phyloP scores from a whole-genome alignment of 64 coral and sea anemone genomes.

The Hydrozoanthus tunicans region DNA sequence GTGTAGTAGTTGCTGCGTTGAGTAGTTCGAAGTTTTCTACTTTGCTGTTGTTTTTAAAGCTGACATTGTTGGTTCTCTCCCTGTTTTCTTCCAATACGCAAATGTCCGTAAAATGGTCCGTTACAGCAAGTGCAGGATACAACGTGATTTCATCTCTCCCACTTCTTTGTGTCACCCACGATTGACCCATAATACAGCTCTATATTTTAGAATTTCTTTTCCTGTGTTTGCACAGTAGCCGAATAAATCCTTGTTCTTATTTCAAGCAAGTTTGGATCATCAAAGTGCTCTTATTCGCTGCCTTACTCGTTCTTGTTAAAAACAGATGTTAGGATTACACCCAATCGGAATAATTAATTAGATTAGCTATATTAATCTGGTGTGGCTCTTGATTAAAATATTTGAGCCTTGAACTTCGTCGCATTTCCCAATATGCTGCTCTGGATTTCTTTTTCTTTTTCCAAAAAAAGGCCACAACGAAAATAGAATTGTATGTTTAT shows the following conservation, averaged over 20 bases:
- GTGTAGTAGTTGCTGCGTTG: neutral
- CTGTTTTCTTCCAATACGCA: neutral
- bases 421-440: neutral
- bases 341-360: constrained; percentile 7
- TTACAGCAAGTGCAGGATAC: neutral
- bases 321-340: neutral
- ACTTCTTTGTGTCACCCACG: neutral
- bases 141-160: neutral
- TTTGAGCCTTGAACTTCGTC: neutral
- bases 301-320: neutral
- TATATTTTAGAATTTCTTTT: neutral
- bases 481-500: too few species aligned
- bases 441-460: neutral
- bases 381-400: neutral
- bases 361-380: neutral
- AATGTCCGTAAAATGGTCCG: constrained; percentile 18
- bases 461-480: neutral
- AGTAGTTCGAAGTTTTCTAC: too few species aligned
- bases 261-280: too few species aligned
- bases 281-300: neutral
- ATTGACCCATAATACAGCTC: neutral
- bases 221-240: too few species aligned
- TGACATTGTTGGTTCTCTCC: neutral
- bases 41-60: too few species aligned
- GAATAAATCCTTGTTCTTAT: neutral